Evolutionary conservation across 2,797 vertebrate species (phyloP).

Genomic region (Silurus lanzhouensis): DNA sequence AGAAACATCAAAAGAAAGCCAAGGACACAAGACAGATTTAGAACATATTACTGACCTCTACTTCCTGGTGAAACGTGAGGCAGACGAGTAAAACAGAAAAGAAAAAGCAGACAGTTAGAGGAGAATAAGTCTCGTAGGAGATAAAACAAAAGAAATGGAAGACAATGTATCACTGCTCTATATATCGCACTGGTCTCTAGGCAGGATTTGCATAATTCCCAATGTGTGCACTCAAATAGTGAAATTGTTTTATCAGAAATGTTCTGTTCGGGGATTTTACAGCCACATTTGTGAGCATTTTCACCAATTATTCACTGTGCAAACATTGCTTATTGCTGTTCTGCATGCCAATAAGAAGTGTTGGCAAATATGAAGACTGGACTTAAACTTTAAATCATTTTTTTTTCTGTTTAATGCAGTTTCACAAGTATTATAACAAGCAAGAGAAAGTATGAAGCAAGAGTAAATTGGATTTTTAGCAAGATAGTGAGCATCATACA

Average conservation of each 20-base stretch:
- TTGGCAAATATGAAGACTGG: conserved; percentile 19
- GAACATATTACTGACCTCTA: conserved; percentile 85
- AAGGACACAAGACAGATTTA: conserved; percentile 55
- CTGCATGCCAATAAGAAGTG: conserved; percentile 31
- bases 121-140: conserved; percentile 52
- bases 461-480: not conserved
- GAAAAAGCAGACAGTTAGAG: conserved; percentile 69
- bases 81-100: conserved; percentile 51
- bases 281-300: conserved; percentile 35
- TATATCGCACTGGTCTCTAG: conserved; percentile 43
- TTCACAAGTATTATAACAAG: not conserved
- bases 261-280: conserved; percentile 27
- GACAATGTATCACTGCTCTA: conserved; percentile 38
- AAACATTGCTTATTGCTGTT: conserved; percentile 22
- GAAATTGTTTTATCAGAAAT: conserved; percentile 40
- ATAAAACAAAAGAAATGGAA: conserved; percentile 41
- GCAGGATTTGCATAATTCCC: conserved; percentile 40
- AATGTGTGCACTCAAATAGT: conserved; percentile 27
- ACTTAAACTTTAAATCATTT: not conserved
- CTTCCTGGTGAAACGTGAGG: conserved; percentile 79
- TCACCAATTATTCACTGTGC: conserved; percentile 27
- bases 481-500: not conserved
- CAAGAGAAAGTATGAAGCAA: not conserved
- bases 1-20: conserved; percentile 59
- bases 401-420: not conserved